Conservation (phyloP, 2,888 invertebrate species). For the Acheta domesticus region DNA sequence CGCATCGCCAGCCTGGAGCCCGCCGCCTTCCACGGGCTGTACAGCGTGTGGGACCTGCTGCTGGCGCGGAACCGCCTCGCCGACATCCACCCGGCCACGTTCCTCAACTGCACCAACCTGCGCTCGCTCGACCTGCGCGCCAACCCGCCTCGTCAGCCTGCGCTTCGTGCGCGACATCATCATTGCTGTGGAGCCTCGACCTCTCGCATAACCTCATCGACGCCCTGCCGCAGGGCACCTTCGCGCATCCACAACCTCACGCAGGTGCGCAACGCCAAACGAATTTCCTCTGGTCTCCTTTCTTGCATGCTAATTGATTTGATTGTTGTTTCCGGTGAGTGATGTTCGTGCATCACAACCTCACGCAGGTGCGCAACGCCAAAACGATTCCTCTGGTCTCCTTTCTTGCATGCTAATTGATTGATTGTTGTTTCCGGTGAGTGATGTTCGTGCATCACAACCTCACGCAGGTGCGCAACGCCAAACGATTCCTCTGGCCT, state of each 20-base stretch:
- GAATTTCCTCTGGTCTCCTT: no score
- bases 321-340: no score
- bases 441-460: no score
- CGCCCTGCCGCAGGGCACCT: neutral
- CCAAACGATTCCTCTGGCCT: no score
- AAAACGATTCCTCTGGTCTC: no score
- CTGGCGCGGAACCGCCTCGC: neutral
- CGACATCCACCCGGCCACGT: neutral
- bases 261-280: no score
- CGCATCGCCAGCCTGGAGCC: neutral
- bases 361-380: no score
- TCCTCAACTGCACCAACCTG: neutral
- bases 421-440: no score
- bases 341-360: no score
- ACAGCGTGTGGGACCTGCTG: neutral
- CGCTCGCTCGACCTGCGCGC: neutral
- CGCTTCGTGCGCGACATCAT: neutral
- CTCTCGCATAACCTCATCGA: neutral
- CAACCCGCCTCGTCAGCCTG: neutral
- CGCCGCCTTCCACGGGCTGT: neutral
- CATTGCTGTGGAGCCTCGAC: constrained; percentile 5
- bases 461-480: no score
- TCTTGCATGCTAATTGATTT: no score
- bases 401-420: no score
- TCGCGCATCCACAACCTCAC: neutral